A percentile compares a stretch with the other conserved stretches of the same genome.
Evolutionary conservation across 2,888 invertebrate species (phyloP).

Genomic region (Anthophora plumipes): DNA sequence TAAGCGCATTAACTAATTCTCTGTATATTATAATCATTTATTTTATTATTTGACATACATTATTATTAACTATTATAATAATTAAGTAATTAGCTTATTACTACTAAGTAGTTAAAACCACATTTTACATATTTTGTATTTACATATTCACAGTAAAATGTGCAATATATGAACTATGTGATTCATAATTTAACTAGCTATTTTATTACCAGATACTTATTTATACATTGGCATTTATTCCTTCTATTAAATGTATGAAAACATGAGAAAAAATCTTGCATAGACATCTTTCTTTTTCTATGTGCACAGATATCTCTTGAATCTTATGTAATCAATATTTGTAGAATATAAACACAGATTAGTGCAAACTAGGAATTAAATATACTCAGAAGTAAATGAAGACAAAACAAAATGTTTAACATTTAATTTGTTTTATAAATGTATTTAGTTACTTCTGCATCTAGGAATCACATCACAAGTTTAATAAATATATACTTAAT

Average conservation of each 20-base stretch:
- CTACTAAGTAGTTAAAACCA: neutral
- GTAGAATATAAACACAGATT: neutral
- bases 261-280: neutral
- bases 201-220: neutral
- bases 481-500: too few species aligned
- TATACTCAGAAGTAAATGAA: neutral
- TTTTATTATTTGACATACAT: neutral
- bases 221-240: neutral
- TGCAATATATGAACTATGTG: neutral
- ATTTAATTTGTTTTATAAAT: neutral
- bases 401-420: neutral
- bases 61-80: neutral
- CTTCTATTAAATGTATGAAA: neutral
- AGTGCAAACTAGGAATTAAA: neutral
- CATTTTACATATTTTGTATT: neutral
- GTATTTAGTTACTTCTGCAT: neutral
- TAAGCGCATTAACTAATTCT: neutral
- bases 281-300: too few species aligned
- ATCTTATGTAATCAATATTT: neutral
- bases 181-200: neutral
- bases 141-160: neutral
- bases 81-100: neutral
- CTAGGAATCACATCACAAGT: too few species aligned
- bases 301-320: conserved; percentile 10
- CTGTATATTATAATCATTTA: neutral